These are phyloP conservation scores for Pyrgilauda ruficollis DNA, from an alignment of 2,113 vertebrate species.

Conservation along the genomic window DNA sequence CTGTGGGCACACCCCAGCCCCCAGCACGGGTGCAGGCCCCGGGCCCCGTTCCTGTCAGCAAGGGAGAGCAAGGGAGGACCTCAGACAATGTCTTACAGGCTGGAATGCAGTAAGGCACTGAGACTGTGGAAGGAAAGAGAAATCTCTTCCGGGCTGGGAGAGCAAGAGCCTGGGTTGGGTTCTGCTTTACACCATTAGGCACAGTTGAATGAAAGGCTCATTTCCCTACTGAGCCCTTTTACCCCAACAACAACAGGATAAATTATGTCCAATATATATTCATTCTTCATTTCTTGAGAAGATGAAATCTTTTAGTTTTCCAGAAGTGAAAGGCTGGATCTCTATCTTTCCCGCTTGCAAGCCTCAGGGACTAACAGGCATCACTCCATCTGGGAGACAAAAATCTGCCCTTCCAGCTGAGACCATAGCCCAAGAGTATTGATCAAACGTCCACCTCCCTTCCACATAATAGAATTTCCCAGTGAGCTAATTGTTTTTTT, in stretches of 20 bases:
- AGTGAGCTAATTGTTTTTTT: constrained; percentile 63
- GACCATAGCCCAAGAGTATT: constrained; percentile 30
- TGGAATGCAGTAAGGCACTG: neutral
- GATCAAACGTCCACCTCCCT: constrained; percentile 52
- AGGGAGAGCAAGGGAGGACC: neutral
- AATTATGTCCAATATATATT: neutral
- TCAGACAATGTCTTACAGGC: fast-evolving
- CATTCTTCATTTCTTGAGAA: neutral
- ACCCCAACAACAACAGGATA: neutral
- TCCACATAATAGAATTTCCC: constrained; percentile 57
- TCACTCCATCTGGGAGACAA: constrained; percentile 44
- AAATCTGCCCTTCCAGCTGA: constrained; percentile 48
- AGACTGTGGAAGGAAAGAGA: neutral
- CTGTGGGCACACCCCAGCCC: neutral
- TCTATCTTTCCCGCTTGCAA: neutral
- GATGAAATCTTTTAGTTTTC: constrained; percentile 1
- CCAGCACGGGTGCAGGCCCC: fast-evolving
- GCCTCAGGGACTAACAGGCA: constrained; percentile 18
- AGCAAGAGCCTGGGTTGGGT: neutral
- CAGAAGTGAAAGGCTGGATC: neutral
- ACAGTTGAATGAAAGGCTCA: neutral
- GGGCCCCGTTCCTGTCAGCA: fast-evolving
- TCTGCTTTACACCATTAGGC: neutral
- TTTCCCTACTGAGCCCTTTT: neutral
- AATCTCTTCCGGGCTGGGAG: neutral